Evolutionary conservation across 2,113 vertebrate genomes (phyloP), one percentile per base, ranked within the genome.

Genomic region (Sorex araneus): DNA sequence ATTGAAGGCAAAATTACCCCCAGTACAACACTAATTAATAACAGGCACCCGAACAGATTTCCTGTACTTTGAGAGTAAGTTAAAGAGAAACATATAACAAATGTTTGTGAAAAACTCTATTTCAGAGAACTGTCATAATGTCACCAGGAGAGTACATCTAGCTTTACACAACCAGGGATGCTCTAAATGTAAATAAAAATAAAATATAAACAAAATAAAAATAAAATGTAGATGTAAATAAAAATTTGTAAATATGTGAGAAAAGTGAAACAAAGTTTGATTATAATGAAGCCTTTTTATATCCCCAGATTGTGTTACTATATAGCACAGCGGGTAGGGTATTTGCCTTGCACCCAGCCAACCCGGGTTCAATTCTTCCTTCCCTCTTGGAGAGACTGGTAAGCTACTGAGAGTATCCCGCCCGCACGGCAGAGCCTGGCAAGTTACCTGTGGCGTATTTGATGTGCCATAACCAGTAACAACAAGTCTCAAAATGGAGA

Each of bases 41-140:
- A 82, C 9, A 93, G 36, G 69, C 75, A 34, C 30, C 82, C 36
- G 76, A 74, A 57, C n/a, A 30, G 10, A 67, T 90, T 90, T 81
- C n/a, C 47, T 50, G 47, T 50, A 50, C 10, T 50, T 50, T 9
- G 10, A 50, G 13, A 13, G 47, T 50, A 50, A 6, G 13, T 13
- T 50, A 50, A 50, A 50, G 47, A 9, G 47, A 50, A 50, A 50
- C 47, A 13, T 50, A 50, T 50, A 10, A 10, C 13, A 50, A 13
- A 50, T 9, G 10, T 12, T 50, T 12, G 47, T 50, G 47, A 50
- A 13, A 50, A 3, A 6, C 50, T 75, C 5, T 60, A 63, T 77
- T 87, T 84, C n/a, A 40, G 43, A 67, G 71, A 57, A 92, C 87
- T 75, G 28, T 85, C 23, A 71, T 18, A 30, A 25, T n/a, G 18